Evolutionary conservation across 2,797 vertebrate genomes (phyloP).

Genomic region (Somateria mollissima): DNA sequence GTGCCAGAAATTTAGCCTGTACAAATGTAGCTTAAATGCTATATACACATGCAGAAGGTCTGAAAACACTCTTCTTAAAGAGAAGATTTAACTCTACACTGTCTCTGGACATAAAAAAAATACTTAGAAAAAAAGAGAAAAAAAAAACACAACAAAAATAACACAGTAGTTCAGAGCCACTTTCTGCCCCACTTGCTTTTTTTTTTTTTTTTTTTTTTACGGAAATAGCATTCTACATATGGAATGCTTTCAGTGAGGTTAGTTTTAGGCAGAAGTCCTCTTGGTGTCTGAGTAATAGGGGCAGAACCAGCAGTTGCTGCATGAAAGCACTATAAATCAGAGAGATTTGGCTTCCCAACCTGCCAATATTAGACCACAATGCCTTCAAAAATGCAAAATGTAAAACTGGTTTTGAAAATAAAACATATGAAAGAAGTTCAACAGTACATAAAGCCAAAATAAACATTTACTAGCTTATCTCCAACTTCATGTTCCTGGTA

Average conservation of each 20-base stretch:
- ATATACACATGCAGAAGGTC: background rate
- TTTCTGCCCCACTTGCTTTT: background rate
- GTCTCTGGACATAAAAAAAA: background rate
- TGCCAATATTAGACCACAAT: background rate
- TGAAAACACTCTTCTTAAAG: background rate
- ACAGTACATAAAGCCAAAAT: background rate
- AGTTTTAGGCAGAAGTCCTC: background rate
- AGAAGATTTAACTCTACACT: background rate
- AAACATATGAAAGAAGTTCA: background rate
- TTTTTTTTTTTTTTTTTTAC: background rate
- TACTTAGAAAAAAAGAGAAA: background rate
- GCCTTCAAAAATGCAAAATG: background rate
- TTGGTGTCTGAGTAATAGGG: background rate
- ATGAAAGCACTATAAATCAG: background rate
- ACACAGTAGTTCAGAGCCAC: background rate
- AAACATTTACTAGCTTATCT: constrained; percentile 27
- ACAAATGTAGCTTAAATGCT: background rate
- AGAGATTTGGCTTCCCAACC: background rate
- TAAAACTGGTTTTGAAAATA: background rate
- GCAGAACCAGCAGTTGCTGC: background rate
- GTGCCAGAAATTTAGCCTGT: background rate
- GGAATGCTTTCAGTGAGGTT: background rate
- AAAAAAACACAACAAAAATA: too few species aligned
- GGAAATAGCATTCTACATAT: background rate
- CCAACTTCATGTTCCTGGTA: background rate